Base-by-base conservation (phyloP, 2,113 vertebrate species). In the Anhinga rufa region DNA sequence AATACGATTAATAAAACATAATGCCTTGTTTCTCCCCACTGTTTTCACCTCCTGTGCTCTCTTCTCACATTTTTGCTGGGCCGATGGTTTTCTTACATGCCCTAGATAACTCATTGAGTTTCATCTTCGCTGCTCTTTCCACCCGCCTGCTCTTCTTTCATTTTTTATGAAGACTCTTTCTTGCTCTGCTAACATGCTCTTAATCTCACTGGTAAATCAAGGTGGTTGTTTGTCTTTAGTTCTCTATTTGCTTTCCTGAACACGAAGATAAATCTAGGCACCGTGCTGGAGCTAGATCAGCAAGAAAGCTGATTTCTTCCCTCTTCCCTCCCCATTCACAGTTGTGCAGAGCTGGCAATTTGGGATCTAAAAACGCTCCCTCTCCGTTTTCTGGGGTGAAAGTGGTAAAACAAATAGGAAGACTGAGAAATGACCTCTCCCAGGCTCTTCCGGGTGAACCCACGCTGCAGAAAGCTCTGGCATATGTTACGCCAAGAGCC, bases 1-100 rank as follows among this genome's bases (percentile, higher is more conserved):
- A 38, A 20, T 22, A 14, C 2, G 24, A 95, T 96, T 57, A 95
- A 95, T 94, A 92, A 94, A 96, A 90, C 76, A 96, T 80, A 24
- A n/a, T 7, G 40, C 76, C 70, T 19, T 11, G 25, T 20, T 69
- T 83, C 21, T 8, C 51, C 69, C 31, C 2, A 1, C 48, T 42
- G 13, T 62, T 80, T 88, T 78, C 88, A 92, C 89, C 95, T 88
- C 81, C 91, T n/a, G 32, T 71, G 86, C 92, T 92, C 90, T 36
- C 78, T 7, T n/a, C 75, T 81, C 87, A 3, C 66, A 51, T 97
- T 95, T 95, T 85, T 97, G 83, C 94, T 91, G 92, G 80, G 92
- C 91, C n/a, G 92, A 66, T 97, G 97, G 49, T 49, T 95, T 90
- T 93, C 82, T 93, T 86, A 32, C 95, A 95, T 83, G 97, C 97